These are phyloP conservation scores for Nipponia nippon DNA, from an alignment of 2,113 vertebrate species.

Conservation along the genomic window DNA sequence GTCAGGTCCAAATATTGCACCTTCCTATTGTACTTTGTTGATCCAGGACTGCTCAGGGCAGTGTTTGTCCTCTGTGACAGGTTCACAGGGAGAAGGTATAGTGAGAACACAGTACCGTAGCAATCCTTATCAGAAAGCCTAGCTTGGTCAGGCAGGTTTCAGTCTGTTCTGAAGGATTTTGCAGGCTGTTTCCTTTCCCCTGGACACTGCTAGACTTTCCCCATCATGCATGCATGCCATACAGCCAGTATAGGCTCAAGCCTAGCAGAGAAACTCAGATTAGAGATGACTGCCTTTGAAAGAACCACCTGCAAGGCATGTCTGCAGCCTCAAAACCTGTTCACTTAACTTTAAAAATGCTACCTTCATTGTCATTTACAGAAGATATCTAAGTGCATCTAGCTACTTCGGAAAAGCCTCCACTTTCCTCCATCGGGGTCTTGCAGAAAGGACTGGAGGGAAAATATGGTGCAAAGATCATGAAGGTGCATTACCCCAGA, in stretches of 20 bases:
- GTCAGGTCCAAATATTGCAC: background rate
- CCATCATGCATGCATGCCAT: rapidly evolving
- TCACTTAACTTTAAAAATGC: background rate
- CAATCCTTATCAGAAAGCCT: background rate
- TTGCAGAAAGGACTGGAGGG: background rate
- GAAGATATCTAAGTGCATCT: background rate
- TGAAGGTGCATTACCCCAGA: rapidly evolving
- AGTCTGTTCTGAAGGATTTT: background rate
- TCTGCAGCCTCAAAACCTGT: background rate
- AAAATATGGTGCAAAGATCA: background rate
- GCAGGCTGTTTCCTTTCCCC: background rate
- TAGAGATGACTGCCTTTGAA: background rate
- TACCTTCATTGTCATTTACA: background rate
- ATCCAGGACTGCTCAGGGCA: background rate
- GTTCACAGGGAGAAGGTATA: background rate
- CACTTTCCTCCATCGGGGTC: rapidly evolving
- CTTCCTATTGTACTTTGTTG: rapidly evolving
- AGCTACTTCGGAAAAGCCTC: background rate
- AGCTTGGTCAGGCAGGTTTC: background rate
- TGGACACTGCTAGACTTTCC: background rate
- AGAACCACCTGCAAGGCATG: background rate
- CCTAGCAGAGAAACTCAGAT: background rate
- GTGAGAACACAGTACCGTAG: background rate
- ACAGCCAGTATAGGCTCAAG: background rate
- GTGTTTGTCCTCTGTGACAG: rapidly evolving